Percentiles rank a stretch among this genome's conserved stretches.
phyloP scores from a whole-genome alignment of 1,140 invertebrate species.

The Heliothis subflexa region DNA sequence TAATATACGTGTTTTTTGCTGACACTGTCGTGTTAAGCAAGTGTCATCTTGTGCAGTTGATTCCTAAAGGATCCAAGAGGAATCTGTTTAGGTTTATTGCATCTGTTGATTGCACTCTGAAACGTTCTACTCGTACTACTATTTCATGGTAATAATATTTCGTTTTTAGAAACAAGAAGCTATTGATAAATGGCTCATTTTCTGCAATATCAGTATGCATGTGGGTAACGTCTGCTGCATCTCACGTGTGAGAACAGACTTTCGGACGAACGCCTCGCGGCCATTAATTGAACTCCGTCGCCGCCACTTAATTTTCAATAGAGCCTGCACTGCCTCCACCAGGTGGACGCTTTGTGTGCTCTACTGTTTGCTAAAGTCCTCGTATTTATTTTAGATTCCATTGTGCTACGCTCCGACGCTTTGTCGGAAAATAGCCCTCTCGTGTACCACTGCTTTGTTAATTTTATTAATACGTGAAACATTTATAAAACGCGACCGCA shows the following conservation, averaged over 20 bases:
- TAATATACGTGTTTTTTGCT: conserved; percentile 15
- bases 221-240: conserved; percentile 9
- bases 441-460: conserved; percentile 79
- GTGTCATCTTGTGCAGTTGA: neutral
- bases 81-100: neutral
- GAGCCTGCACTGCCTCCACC: conserved; percentile 58
- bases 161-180: too few species aligned
- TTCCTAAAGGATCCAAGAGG: neutral
- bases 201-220: conserved; percentile 15
- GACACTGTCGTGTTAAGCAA: too few species aligned
- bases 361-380: conserved; percentile 82
- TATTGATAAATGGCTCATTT: neutral
- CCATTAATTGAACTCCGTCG: conserved; percentile 76
- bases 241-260: conserved; percentile 12
- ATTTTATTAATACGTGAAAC: conserved; percentile 86
- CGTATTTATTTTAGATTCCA: conserved; percentile 85
- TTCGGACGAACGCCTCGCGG: conserved; percentile 58
- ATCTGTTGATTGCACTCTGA: too few species aligned
- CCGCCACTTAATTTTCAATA: conserved; percentile 76
- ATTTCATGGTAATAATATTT: too few species aligned
- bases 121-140: too few species aligned
- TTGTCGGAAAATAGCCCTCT: conserved; percentile 80
- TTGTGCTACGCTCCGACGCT: conserved; percentile 80
- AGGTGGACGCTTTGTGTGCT: conserved; percentile 81
- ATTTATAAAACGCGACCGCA: conserved; percentile 84